Percentiles rank a stretch among this genome's conserved stretches.
Evolutionary conservation across 2,113 vertebrate genomes (phyloP).

Genomic region (Vanacampus margaritifer): DNA sequence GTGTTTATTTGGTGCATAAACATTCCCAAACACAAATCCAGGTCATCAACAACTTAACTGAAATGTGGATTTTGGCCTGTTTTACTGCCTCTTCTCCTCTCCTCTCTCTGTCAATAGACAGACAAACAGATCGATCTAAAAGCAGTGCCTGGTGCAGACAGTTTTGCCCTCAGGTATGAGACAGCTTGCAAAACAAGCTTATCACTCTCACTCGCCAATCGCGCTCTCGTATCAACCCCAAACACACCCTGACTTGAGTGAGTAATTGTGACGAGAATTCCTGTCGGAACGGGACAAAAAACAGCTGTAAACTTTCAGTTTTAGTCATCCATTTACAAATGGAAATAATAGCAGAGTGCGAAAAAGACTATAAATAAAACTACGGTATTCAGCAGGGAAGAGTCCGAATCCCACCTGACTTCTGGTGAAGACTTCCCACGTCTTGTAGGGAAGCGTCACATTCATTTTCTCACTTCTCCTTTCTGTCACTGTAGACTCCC

Average conservation of each 20-base stretch:
- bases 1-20: too few relatives aligned
- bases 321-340: constrained; percentile 3
- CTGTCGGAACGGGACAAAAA: constrained; percentile 9
- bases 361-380: neutral
- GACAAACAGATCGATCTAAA: neutral
- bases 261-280: constrained; percentile 3
- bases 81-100: too few relatives aligned
- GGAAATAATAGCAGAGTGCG: neutral
- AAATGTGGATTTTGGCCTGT: too few relatives aligned
- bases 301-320: neutral
- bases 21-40: too few relatives aligned
- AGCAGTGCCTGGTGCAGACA: neutral
- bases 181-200: constrained; percentile 6
- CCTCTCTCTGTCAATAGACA: too few relatives aligned
- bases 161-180: constrained; percentile 4
- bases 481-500: neutral
- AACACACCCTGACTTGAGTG: constrained; percentile 11
- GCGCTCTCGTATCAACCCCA: constrained; percentile 20
- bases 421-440: neutral
- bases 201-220: constrained; percentile 15
- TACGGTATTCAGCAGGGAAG: neutral
- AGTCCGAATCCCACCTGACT: neutral
- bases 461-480: constrained; percentile 1
- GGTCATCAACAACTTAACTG: too few relatives aligned
- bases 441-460: neutral